Evolutionary conservation across 2,113 vertebrate species (phyloP).

Genomic region (Aythya baeri): DNA sequence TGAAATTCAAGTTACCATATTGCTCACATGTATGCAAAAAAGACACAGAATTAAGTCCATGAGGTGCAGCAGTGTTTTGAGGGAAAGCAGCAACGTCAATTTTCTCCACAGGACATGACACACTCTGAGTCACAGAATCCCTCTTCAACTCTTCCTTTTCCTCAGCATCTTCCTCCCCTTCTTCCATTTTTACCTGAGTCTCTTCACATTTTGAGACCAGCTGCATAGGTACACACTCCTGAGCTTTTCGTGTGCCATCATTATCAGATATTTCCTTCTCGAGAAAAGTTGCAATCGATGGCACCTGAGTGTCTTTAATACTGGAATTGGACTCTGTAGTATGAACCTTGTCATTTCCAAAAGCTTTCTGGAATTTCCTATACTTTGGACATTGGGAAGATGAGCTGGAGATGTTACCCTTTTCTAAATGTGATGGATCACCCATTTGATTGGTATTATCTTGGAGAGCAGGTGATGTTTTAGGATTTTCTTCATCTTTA

Average conservation of each 20-base stretch:
- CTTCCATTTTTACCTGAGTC: conserved; percentile 58
- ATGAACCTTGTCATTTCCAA: conserved; percentile 81
- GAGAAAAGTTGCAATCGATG: conserved; percentile 73
- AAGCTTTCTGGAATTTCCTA: conserved; percentile 81
- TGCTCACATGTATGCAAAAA: conserved; percentile 72
- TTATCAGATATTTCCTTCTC: conserved; percentile 71
- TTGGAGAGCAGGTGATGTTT: conserved; percentile 21
- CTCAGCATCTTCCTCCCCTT: conserved; percentile 1
- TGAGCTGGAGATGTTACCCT: conserved; percentile 46
- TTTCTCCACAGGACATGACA: conserved; percentile 28
- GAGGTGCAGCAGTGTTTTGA: conserved; percentile 49
- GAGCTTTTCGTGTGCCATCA: conserved; percentile 68
- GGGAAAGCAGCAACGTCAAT: conserved; percentile 37
- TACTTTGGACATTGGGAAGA: conserved; percentile 82
- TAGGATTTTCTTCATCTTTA: conserved; percentile 67
- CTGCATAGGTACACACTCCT: conserved; percentile 66
- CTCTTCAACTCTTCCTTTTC: conserved; percentile 27
- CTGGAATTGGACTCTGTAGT: conserved; percentile 78
- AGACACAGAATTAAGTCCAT: conserved; percentile 68
- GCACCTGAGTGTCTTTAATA: conserved; percentile 74
- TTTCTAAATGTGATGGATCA: conserved; percentile 67
- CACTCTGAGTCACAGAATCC: conserved; percentile 16
- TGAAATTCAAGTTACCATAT: conserved; percentile 70
- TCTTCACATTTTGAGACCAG: conserved; percentile 72
- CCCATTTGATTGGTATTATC: conserved; percentile 67